Percentiles rank a stretch among this genome's conserved stretches.
phyloP scores from a whole-genome alignment of 2,113 vertebrate genomes.

The Egretta garzetta region DNA sequence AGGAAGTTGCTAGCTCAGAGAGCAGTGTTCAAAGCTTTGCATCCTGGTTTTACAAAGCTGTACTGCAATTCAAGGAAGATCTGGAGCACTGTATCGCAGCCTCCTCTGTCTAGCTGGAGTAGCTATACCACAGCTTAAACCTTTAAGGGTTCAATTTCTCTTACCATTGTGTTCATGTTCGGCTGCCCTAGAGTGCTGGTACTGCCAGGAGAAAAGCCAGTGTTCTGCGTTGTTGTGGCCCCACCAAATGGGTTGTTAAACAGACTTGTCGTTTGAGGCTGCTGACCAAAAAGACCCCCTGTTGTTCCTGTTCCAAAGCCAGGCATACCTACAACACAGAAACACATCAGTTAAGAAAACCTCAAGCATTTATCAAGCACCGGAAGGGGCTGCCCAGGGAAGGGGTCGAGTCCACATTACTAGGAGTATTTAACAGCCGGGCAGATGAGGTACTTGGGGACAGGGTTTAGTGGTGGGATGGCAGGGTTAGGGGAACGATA shows the following conservation, averaged over 20 bases:
- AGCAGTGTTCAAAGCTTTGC: rapidly evolving
- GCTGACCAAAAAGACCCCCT: too few relatives aligned
- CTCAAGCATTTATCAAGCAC: too few relatives aligned
- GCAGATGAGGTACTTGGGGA: too few relatives aligned
- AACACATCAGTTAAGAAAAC: neutral
- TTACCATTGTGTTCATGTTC: slow-evolving; percentile 91
- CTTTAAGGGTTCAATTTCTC: neutral
- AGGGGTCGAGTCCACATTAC: too few relatives aligned
- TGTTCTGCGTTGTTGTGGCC: slow-evolving; percentile 85
- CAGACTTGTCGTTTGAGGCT: slow-evolving; percentile 77
- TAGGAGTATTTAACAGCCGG: too few relatives aligned
- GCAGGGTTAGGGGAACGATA: too few relatives aligned
- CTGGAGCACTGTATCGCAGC: rapidly evolving
- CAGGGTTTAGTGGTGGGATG: too few relatives aligned
- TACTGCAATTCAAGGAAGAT: rapidly evolving
- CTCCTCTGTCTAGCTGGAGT: too few relatives aligned
- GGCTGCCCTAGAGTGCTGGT: slow-evolving; percentile 87
- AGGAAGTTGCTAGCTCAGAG: neutral
- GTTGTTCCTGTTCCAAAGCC: too few relatives aligned
- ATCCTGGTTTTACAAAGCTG: rapidly evolving
- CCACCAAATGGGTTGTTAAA: slow-evolving; percentile 92
- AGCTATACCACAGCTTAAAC: rapidly evolving
- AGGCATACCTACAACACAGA: slow-evolving; percentile 67
- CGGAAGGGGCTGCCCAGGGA: too few relatives aligned
- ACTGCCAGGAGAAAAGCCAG: slow-evolving; percentile 88